Evolutionary conservation across 2,888 invertebrate genomes (phyloP), one percentile per base, ranked within the genome.

Genomic region (Tetropium fuscum): DNA sequence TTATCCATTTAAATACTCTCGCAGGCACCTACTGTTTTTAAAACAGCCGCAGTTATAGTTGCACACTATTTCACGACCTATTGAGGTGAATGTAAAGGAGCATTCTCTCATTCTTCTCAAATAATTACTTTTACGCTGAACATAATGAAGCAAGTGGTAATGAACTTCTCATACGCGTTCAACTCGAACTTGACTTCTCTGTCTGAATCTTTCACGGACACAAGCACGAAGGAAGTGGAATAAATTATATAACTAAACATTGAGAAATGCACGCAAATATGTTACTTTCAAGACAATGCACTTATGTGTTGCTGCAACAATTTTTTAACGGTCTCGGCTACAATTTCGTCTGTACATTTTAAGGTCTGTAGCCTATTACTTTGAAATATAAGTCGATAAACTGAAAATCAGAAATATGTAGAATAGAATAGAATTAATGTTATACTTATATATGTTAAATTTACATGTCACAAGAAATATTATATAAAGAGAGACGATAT

Each of bases 91-190:
- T 8, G 48, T 36, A 36, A 22, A 51, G 40, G 51, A 51, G 40
- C 51, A 38, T 47, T 55, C 45, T 41, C 47, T 51, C 45, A 40
- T 53, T 56, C 56, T 48, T 54, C 59, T 44, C 44, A 59, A 59
- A 59, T 59, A 59, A 63, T 63, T 63, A 63, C 56, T 49, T 59
- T 51, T 53, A 57, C 48, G 56, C 53, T 57, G 59, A 63, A 64
- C 63, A 66, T 70, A 72, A 72, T 68, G 68, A 71, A 65, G 65
- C 58, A 60, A 63, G 65, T 69, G 71, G 69, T 73, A 73, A 71
- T 71, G 73, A 72, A 73, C 73, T 69, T 73, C 48, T 58, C 60
- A 60, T 65, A 67, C 60, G 66, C 66, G 48, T 62, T 62, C 58
- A 54, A 64, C 63, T 56, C 53, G 59, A 64, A 57, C 59, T 56